A percentile compares a stretch with the other conserved stretches of the same genome.
Evolutionary conservation across 2,113 vertebrate genomes (phyloP).

Genomic region (Oncorhynchus keta): DNA sequence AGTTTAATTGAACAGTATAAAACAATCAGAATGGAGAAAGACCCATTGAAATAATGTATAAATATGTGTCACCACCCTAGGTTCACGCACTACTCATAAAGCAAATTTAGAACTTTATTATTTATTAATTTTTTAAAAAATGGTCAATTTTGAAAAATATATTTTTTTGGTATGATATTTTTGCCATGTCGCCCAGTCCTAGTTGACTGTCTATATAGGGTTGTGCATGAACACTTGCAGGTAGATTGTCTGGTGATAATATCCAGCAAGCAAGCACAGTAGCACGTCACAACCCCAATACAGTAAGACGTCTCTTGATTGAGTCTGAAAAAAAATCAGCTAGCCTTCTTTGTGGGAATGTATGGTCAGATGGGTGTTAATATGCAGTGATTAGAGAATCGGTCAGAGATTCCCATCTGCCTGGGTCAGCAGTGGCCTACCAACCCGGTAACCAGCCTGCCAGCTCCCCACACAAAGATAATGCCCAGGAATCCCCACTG

Average conservation of each 20-base stretch:
- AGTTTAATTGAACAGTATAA: too few relatives aligned
- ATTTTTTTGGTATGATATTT: too few relatives aligned
- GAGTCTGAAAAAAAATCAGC: background rate
- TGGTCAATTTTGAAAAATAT: too few relatives aligned
- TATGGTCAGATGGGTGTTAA: background rate
- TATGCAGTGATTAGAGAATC: slow-evolving; percentile 7
- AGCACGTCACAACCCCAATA: background rate
- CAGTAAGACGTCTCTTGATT: background rate
- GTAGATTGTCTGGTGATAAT: too few relatives aligned
- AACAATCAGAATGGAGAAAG: too few relatives aligned
- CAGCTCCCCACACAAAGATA: background rate
- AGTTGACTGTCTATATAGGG: background rate
- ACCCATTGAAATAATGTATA: too few relatives aligned
- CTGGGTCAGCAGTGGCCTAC: background rate
- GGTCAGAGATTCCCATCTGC: background rate
- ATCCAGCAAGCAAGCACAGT: background rate
- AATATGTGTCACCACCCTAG: too few relatives aligned
- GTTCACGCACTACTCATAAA: too few relatives aligned
- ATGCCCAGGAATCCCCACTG: slow-evolving; percentile 6
- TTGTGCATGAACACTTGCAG: background rate
- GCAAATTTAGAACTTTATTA: too few relatives aligned
- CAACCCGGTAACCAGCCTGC: background rate
- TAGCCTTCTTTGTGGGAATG: background rate
- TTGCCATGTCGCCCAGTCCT: too few relatives aligned
- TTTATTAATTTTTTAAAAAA: too few relatives aligned